Percentiles rank a stretch among this genome's conserved stretches.
phyloP scores from a whole-genome alignment of 2,797 vertebrate species.

The Sebastes trivittatus region DNA sequence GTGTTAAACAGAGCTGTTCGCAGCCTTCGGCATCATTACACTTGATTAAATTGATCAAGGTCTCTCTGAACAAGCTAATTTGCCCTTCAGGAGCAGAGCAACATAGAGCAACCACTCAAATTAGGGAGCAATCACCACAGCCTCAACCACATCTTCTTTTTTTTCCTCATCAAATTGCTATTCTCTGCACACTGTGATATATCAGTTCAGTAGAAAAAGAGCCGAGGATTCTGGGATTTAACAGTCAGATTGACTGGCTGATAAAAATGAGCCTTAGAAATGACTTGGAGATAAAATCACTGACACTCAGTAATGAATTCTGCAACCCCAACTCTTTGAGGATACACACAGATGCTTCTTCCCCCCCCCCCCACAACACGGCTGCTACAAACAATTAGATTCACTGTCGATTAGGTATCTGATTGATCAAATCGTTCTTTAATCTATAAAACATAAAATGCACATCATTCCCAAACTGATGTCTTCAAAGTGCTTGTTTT shows the following conservation, averaged over 20 bases:
- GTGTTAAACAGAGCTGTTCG: constrained; percentile 7
- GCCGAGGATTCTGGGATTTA: constrained; percentile 2
- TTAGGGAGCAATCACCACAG: constrained; percentile 32
- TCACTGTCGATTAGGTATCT: background rate
- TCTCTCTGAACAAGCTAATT: constrained; percentile 45
- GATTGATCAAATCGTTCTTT: background rate
- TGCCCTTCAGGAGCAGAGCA: constrained; percentile 48
- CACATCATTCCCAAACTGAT: background rate
- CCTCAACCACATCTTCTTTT: background rate
- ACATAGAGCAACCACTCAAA: constrained; percentile 49
- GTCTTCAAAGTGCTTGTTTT: background rate
- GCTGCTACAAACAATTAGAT: too few species aligned
- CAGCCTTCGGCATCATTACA: constrained; percentile 40
- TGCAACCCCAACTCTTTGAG: background rate
- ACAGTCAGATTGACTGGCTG: constrained; percentile 29
- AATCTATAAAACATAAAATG: background rate
- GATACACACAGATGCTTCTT: background rate
- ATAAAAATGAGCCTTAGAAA: constrained; percentile 40
- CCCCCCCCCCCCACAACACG: background rate
- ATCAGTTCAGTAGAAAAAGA: constrained; percentile 14
- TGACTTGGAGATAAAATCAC: constrained; percentile 29
- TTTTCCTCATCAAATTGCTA: background rate
- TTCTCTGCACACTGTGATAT: background rate
- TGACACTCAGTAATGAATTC: background rate
- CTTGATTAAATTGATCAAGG: constrained; percentile 62